Percentiles rank a stretch among this genome's conserved stretches.
Conservation (phyloP, 2,113 vertebrate species). For the Bambusicola thoracicus region DNA sequence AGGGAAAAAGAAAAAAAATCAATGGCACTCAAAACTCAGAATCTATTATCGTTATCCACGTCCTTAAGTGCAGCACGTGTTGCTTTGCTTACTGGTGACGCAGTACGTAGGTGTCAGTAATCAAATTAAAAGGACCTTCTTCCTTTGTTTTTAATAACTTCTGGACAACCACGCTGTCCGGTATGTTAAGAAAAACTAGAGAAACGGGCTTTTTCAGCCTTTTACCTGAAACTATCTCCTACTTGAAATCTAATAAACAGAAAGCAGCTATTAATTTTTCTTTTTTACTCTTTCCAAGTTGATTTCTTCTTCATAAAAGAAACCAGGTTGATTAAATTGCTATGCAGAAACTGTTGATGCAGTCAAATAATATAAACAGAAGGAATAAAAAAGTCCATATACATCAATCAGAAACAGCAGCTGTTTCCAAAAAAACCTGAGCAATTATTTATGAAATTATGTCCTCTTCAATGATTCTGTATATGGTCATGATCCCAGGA, state of each 20-base stretch:
- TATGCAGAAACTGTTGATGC: conserved; percentile 60
- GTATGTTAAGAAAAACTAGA: not conserved
- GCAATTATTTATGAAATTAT: conserved; percentile 83
- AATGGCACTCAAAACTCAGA: conserved; percentile 56
- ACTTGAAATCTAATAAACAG: not conserved
- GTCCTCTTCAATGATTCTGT: conserved; percentile 70
- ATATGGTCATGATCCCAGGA: not conserved
- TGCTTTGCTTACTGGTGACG: not conserved
- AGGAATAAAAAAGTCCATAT: conserved; percentile 61
- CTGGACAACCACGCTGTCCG: not conserved
- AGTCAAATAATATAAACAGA: conserved; percentile 64
- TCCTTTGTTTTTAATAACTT: not conserved
- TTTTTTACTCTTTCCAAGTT: conserved; percentile 5
- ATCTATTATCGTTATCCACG: not conserved
- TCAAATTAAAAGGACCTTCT: not conserved
- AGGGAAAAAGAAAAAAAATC: not conserved
- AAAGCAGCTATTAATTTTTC: not conserved
- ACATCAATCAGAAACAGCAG: conserved; percentile 68
- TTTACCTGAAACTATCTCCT: not conserved
- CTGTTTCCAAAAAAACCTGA: conserved; percentile 62
- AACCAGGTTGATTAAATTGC: conserved; percentile 35
- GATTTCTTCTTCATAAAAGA: conserved; percentile 42
- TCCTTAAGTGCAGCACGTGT: not conserved
- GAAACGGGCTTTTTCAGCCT: not conserved
- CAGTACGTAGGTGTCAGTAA: not conserved